Base-by-base conservation (phyloP, 2,888 invertebrate genomes). In the Ceramica pisi region DNA sequence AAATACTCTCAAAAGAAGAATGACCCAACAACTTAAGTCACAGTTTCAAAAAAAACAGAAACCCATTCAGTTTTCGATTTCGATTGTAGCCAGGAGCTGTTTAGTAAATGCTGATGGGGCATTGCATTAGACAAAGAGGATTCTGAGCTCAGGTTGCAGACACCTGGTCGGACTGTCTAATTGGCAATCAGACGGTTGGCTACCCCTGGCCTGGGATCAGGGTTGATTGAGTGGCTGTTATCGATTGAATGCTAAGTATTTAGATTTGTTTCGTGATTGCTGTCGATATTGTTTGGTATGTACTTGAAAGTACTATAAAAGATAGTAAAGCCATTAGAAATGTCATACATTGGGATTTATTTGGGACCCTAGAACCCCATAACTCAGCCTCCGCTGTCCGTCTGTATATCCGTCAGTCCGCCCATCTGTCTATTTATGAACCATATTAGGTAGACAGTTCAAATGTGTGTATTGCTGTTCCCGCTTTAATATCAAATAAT, bases 111-210 rank as follows among this genome's bases (percentile, higher is more conserved):
- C 90, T 89, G 89, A 89, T 87, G 79, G 75, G 67, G 88, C 85
- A 71, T 80, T 84, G 79, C 78, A 75, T 88, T 87, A 88, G 81
- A 87, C 85, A 81, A 86, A 88, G 82, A 82, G 84, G 80, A 86
- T 85, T 83, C 80, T 78, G 78, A 85, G 81, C 83, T 66, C 62
- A 63, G 71, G 64, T 80, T 71, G 72, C 82, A 82, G 82, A 86
- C 90, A 91, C 90, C 91, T 92, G 90, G 84, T 75, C 81, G 81
- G 83, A 80, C 82, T 80, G 75, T 82, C 84, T 91, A 91, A 92
- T 92, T 92, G 91, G 82, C 90, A 92, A 91, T 92, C 91, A 91
- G 89, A 90, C 89, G 89, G 88, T 87, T 89, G 86, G 85, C 84
- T 87, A 86, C 88, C 86, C 74, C 77, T 75, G 77, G 78, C 81